phyloP scores from a whole-genome alignment of 2,888 invertebrate species.

The Drosophila anomelani region DNA sequence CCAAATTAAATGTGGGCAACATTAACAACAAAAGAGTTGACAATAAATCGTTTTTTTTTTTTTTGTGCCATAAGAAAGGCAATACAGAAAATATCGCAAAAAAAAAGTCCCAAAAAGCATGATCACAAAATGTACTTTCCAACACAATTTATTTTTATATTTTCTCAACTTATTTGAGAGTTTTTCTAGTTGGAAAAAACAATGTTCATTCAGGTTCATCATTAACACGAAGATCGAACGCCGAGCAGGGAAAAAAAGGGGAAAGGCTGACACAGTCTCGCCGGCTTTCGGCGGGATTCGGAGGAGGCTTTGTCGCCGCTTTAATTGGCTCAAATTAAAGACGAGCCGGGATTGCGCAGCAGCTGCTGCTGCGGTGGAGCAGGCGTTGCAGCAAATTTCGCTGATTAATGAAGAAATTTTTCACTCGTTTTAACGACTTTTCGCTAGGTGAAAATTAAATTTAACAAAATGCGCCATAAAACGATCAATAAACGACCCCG shows the following conservation, averaged over 20 bases:
- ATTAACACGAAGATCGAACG: conserved; percentile 57
- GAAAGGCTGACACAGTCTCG: conserved; percentile 56
- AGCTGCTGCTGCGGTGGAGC: not conserved
- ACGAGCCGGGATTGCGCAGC: conserved; percentile 40
- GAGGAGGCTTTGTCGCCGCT: conserved; percentile 68
- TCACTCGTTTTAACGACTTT: conserved; percentile 53
- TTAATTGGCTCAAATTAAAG: conserved; percentile 74
- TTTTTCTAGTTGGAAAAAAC: conserved; percentile 50
- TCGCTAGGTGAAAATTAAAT: conserved; percentile 59
- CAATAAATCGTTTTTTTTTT: conserved; percentile 53
- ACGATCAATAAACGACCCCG: conserved; percentile 28
- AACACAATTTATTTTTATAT: conserved; percentile 58
- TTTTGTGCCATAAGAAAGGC: conserved; percentile 33
- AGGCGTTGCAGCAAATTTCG: conserved; percentile 35
- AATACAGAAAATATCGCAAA: conserved; percentile 13
- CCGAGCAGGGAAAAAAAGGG: conserved; percentile 55
- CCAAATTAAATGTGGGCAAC: conserved; percentile 44
- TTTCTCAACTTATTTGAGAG: conserved; percentile 30
- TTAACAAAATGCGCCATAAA: conserved; percentile 67
- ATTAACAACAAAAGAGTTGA: conserved; percentile 50
- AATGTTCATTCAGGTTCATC: conserved; percentile 69
- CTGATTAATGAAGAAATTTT: conserved; percentile 68
- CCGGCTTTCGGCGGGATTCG: conserved; percentile 28
- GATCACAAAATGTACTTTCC: conserved; percentile 57
- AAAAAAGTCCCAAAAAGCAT: conserved; percentile 30